Evolutionary conservation across 2,797 vertebrate genomes (phyloP).

Genomic region (Antennarius maculatus): DNA sequence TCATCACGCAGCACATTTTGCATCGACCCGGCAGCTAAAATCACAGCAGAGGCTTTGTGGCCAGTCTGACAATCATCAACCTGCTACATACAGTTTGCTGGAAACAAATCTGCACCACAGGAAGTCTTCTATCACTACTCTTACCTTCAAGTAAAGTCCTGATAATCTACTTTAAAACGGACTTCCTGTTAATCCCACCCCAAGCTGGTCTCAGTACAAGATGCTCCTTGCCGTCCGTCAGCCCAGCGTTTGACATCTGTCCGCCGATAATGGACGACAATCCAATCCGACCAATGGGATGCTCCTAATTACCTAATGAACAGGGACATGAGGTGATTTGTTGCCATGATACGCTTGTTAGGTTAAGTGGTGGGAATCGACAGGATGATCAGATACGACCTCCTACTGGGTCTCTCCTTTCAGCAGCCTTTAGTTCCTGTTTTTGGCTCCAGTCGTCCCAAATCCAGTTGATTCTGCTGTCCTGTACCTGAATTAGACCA

Average conservation of each 20-base stretch:
- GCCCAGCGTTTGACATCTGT: constrained; percentile 61
- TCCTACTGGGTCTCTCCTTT: constrained; percentile 52
- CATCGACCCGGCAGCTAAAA: constrained; percentile 54
- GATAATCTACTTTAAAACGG: constrained; percentile 40
- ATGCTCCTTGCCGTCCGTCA: constrained; percentile 54
- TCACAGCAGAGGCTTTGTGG: constrained; percentile 31
- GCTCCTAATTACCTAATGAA: constrained; percentile 86
- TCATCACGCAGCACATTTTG: constrained; percentile 60
- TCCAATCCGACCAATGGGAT: constrained; percentile 75
- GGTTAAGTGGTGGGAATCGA: constrained; percentile 85
- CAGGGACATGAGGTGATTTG: constrained; percentile 83
- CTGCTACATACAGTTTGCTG: neutral
- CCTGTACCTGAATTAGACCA: neutral
- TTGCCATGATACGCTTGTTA: constrained; percentile 83
- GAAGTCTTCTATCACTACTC: constrained; percentile 59
- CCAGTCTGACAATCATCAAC: constrained; percentile 6
- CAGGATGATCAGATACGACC: constrained; percentile 63
- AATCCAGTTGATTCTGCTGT: neutral
- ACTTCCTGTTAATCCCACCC: constrained; percentile 41
- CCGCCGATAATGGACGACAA: constrained; percentile 76
- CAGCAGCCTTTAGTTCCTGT: constrained; percentile 6
- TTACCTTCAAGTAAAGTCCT: constrained; percentile 43
- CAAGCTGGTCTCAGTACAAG: constrained; percentile 26
- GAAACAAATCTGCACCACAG: constrained; percentile 9
- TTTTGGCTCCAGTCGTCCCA: neutral